These are phyloP conservation scores for Lobophora halterata DNA, from an alignment of 2,888 invertebrate species.

Conservation along the genomic window DNA sequence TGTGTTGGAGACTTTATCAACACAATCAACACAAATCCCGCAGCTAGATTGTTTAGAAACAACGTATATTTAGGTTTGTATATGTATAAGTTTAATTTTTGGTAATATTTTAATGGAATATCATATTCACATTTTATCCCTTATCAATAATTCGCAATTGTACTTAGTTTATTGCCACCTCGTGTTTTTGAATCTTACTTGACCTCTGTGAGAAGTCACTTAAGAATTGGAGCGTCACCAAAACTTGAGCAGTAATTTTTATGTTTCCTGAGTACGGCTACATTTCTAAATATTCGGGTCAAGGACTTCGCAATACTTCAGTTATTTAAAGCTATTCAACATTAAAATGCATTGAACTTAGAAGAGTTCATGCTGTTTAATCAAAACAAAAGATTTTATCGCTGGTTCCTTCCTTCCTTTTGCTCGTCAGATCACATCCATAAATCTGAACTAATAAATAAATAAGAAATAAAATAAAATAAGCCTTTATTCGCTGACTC, in stretches of 20 bases:
- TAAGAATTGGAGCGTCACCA: slow-evolving; percentile 42
- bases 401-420: slow-evolving; percentile 24
- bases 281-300: slow-evolving; percentile 34
- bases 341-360: too few species aligned
- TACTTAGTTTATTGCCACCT: too few species aligned
- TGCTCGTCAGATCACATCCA: slow-evolving; percentile 19
- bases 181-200: slow-evolving; percentile 12
- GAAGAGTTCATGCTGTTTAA: too few species aligned
- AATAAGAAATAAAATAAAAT: too few species aligned
- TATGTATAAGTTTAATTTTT: too few species aligned
- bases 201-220: slow-evolving; percentile 34
- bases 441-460: slow-evolving; percentile 25
- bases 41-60: too few species aligned
- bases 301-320: slow-evolving; percentile 42
- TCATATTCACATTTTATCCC: too few species aligned
- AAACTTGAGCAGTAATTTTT: slow-evolving; percentile 47
- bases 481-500: too few species aligned
- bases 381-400: slow-evolving; percentile 30
- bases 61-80: too few species aligned
- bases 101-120: too few species aligned
- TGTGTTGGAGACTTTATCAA: slow-evolving; percentile 37
- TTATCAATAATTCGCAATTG: too few species aligned
- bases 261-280: slow-evolving; percentile 40
- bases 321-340: too few species aligned
- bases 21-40: slow-evolving; percentile 16